Evolutionary conservation across 1,140 invertebrate genomes (phyloP), one percentile per base, ranked within the genome.

Genomic region (Aleiodes sp.): DNA sequence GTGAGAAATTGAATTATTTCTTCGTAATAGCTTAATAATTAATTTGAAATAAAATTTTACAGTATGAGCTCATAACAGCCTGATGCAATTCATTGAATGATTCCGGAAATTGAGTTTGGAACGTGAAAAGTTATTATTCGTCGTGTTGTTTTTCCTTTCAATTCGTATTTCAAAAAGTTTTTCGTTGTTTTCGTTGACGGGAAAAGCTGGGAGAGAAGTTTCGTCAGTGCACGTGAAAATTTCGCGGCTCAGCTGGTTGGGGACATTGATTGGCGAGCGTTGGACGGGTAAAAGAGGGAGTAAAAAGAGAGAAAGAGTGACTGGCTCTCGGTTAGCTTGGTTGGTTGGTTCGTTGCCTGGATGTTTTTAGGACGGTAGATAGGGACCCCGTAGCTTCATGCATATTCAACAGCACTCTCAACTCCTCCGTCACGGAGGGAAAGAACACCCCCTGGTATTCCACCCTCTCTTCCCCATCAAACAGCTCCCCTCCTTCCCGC

Each of bases 401-500:
- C 84, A 86, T 86, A 85, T 86, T 85, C 84, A 86, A 84, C 82
- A 78, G 82, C 80, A 86, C 84, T 86, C 85, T 85, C 82, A 82
- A 86, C 85, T 86, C 84, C 85, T 86, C 84, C 85, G 83, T 86
- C 83, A 86, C 83, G 80, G 85, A 86, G 85, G 84, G 82, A 85
- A 85, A 84, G 83, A 85, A 84, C 84, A 82, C 81, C 79, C 80
- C 79, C 65, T 52, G 73, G 66, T 73, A 68, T 68, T 68, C 76
- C 56, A 72, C 74, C 73, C 60, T 33, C 29, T 41, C 56, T 46
- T 46, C 37, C 21, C 56, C 62, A 29, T 62, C 66, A 67, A 68
- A 14, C 73, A 43, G 71, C 35, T 71, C 70, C 71, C 70, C 21
- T 31, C 56, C 26, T 19, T 21, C 41, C 59, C 41, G 4, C 56